Conservation (phyloP, 37 sponge, comb jelly and placozoan genomes). For the Mnemiopsis leidyi region DNA sequence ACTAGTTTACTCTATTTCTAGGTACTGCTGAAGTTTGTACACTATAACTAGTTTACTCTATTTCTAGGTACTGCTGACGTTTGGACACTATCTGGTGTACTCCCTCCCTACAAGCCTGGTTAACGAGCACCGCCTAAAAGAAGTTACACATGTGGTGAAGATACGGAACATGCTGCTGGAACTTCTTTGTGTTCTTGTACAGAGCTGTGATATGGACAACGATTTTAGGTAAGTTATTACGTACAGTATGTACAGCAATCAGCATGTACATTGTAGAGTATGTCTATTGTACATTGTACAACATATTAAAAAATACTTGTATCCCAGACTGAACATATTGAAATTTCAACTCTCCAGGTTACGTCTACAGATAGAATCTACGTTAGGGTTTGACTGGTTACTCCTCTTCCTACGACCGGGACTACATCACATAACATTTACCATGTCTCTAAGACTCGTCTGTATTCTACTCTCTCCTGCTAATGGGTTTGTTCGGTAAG, state of each 20-base stretch:
- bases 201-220: constrained; percentile 49
- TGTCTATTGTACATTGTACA: no score
- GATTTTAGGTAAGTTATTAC: not conserved
- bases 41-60: not conserved
- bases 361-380: not conserved
- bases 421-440: constrained; percentile 46
- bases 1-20: no score
- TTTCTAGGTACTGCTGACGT: constrained; percentile 17
- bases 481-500: constrained; percentile 20
- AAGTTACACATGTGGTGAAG: not conserved
- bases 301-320: no score
- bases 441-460: not conserved
- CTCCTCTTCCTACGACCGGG: constrained; percentile 56
- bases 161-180: constrained; percentile 55
- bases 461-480: not conserved
- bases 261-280: no score
- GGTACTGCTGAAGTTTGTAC: no score
- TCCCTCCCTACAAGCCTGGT: constrained; percentile 20
- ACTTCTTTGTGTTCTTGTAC: constrained; percentile 52
- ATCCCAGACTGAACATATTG: no score
- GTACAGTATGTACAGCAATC: no score
- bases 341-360: constrained; percentile 37
- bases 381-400: constrained; percentile 53
- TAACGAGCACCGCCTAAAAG: constrained; percentile 2
- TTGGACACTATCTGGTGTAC: constrained; percentile 37